Evolutionary conservation across 2,797 vertebrate species (phyloP), one percentile per base, ranked within the genome.

Genomic region (Lutjanus argentimaculatus): DNA sequence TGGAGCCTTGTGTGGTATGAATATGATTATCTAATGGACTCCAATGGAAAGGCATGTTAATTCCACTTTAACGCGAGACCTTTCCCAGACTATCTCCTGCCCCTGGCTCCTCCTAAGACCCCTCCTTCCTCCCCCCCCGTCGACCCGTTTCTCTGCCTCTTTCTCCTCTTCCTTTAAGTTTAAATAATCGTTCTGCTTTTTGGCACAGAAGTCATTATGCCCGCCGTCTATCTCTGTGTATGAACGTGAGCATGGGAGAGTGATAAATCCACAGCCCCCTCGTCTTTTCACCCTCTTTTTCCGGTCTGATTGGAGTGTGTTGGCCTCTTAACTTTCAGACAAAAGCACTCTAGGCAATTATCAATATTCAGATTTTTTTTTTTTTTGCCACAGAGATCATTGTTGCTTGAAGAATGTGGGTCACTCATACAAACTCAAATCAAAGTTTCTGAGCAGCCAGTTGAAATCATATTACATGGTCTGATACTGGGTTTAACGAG

Each of bases 1-100:
- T 86, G 84, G 89, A 95, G 94, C 94, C 95, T 94, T 96, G 95
- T 96, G 96, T 96, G 95, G 95, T 84, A 96, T 94, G 94, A 95
- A 96, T 95, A 95, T 94, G 93, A 96, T 96, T 96, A 96, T 96
- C 94, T 95, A 95, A 95, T 95, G 89, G 95, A 93, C 87, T 92
- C 92, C 91, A 93, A 93, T 88, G 91, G 92, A 94, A 94, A 92
- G 91, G 91, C 94, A 91, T 95, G 93, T 93, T 94, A 94, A 96
- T 95, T 95, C 93, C 83, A 86, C 92, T 94, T 92, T 92, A 94
- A 94, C 88, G 88, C 89, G 58, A 95, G 95, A 94, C 95, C 95
- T 93, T 96, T 95, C 94, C 88, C 94, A 93, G 94, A 92, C 94
- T 95, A 93, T 95, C 93, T 94, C 51, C 87, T 90, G 94, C 95